Conservation (phyloP, 2,888 invertebrate species). For the Cerastis leucographa region DNA sequence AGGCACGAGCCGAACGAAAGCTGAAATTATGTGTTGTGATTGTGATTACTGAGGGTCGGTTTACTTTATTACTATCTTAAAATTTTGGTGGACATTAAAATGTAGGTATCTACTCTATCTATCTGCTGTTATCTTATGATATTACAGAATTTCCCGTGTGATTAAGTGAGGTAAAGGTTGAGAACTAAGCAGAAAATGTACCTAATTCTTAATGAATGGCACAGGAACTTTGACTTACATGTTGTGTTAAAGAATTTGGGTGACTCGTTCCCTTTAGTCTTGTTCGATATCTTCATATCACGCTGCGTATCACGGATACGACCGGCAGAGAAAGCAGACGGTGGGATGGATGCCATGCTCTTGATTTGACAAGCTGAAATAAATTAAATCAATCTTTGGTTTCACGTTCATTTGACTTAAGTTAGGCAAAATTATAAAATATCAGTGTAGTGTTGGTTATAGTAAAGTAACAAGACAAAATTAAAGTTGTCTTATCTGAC, state of each 20-base stretch:
- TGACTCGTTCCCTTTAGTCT: conserved; percentile 81
- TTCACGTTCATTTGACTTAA: background rate
- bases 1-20: background rate
- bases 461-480: background rate
- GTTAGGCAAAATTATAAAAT: background rate
- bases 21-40: background rate
- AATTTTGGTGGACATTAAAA: background rate
- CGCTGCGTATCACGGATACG: conserved; percentile 92
- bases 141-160: background rate
- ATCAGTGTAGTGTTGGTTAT: background rate
- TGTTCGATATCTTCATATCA: conserved; percentile 90
- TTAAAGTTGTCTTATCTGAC: background rate
- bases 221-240: conserved; percentile 73
- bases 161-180: background rate
- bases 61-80: background rate
- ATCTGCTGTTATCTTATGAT: background rate
- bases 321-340: conserved; percentile 93
- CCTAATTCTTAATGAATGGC: background rate
- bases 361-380: conserved; percentile 84
- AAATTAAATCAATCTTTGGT: background rate
- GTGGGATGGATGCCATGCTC: conserved; percentile 94
- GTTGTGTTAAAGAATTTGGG: conserved; percentile 83
- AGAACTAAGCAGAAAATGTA: background rate
- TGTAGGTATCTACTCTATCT: background rate
- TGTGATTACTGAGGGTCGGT: background rate